Evolutionary conservation across 2,888 invertebrate genomes (phyloP).

Genomic region (Lypha dubia): DNA sequence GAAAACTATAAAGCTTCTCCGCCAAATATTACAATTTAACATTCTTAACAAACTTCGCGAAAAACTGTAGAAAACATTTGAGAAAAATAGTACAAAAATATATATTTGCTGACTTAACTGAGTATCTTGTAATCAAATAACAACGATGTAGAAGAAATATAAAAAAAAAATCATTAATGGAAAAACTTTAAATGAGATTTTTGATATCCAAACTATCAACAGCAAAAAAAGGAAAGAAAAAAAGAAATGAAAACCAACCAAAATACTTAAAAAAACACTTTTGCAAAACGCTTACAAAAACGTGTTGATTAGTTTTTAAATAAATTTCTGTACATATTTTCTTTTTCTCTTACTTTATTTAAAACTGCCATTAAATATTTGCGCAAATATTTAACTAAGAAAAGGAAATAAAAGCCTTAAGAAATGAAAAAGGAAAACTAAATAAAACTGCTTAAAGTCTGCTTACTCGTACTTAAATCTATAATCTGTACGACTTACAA

Average conservation of each 20-base stretch:
- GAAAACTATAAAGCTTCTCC: constrained; percentile 19
- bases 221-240: neutral
- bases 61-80: neutral
- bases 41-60: constrained; percentile 27
- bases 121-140: constrained; percentile 65
- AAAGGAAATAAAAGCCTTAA: neutral
- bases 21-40: constrained; percentile 53
- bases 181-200: constrained; percentile 72
- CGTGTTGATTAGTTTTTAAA: constrained; percentile 57
- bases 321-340: neutral
- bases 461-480: constrained; percentile 51
- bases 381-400: constrained; percentile 19
- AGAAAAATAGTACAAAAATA: neutral
- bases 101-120: constrained; percentile 9
- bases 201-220: constrained; percentile 47
- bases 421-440: constrained; percentile 6
- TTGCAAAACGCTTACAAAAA: constrained; percentile 41
- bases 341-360: neutral
- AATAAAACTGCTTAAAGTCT: constrained; percentile 48
- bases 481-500: constrained; percentile 62
- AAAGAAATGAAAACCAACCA: neutral
- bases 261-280: neutral
- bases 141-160: neutral
- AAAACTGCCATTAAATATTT: constrained; percentile 46
- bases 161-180: constrained; percentile 58